Evolutionary conservation across 2,888 invertebrate genomes (phyloP).

Genomic region (Gari tellinella): DNA sequence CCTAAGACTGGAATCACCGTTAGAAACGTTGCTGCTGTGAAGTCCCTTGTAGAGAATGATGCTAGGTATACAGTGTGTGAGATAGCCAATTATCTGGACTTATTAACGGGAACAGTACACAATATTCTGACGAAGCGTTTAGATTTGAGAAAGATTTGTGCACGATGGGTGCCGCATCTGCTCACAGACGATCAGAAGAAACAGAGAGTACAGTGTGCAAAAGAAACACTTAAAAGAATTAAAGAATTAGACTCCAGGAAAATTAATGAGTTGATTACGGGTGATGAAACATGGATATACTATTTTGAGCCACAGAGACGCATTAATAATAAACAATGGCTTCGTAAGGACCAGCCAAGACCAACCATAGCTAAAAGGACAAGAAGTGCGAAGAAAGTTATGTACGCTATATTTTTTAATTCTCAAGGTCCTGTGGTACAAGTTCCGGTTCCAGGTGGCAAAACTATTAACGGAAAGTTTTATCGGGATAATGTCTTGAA

Average conservation of each 20-base stretch:
- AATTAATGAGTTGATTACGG: slow-evolving; percentile 4
- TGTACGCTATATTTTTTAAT: slow-evolving; percentile 17
- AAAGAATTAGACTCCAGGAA: not conserved
- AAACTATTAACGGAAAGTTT: not conserved
- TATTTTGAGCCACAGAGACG: slow-evolving; percentile 11
- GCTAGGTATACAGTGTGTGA: too few species aligned
- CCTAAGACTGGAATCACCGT: too few species aligned
- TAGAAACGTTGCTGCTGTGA: too few species aligned
- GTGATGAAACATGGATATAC: slow-evolving; percentile 13
- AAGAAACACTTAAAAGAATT: not conserved
- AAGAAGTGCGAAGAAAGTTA: slow-evolving; percentile 4
- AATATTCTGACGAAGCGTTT: too few species aligned
- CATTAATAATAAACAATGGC: slow-evolving; percentile 4
- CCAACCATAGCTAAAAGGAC: slow-evolving; percentile 6
- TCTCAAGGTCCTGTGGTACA: not conserved
- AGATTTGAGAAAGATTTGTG: too few species aligned
- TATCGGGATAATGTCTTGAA: slow-evolving; percentile 4
- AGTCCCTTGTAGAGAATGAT: too few species aligned
- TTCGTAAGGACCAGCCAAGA: not conserved
- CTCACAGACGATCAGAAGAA: too few species aligned
- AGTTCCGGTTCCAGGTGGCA: not conserved
- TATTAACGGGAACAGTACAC: too few species aligned
- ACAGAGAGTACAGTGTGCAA: too few species aligned
- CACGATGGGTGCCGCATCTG: too few species aligned
- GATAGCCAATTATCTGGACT: too few species aligned